Conservation (phyloP, 2,797 vertebrate genomes). For the Falco peregrinus region DNA sequence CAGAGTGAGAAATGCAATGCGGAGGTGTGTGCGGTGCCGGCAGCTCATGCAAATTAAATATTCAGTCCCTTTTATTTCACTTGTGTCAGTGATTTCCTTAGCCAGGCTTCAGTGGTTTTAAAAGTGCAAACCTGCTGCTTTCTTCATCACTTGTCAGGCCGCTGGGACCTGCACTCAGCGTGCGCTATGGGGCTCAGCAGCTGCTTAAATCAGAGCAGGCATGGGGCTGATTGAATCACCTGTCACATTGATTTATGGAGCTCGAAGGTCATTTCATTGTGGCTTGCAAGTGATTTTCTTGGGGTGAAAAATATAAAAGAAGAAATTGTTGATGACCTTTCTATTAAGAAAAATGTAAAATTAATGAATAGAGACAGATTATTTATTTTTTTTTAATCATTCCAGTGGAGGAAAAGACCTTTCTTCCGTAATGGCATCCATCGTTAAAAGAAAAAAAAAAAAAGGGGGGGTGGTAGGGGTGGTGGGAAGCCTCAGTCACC, state of each 20-base stretch:
- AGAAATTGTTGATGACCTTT: background rate
- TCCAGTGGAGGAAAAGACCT: background rate
- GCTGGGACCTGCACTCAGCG: constrained; percentile 1
- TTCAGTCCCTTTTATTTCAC: constrained; percentile 41
- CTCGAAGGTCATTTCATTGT: constrained; percentile 24
- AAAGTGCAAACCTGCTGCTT: constrained; percentile 61
- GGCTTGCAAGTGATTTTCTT: constrained; percentile 23
- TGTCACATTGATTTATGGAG: constrained; percentile 67
- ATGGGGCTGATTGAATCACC: constrained; percentile 64
- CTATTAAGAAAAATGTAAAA: constrained; percentile 24
- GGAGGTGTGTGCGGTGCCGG: background rate
- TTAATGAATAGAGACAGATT: background rate
- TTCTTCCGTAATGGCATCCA: background rate
- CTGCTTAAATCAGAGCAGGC: constrained; percentile 45
- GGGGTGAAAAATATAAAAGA: background rate
- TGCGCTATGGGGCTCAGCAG: constrained; percentile 51
- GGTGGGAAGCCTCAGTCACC: background rate
- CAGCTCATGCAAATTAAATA: constrained; percentile 39
- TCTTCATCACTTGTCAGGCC: background rate
- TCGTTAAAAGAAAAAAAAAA: background rate
- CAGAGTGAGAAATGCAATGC: background rate
- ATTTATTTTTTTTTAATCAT: background rate
- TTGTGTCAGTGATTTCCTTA: constrained; percentile 65
- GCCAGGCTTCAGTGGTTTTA: constrained; percentile 58
- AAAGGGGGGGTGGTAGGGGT: too few species aligned